Conservation (phyloP, 2,797 vertebrate genomes). For the Amblyraja radiata region DNA sequence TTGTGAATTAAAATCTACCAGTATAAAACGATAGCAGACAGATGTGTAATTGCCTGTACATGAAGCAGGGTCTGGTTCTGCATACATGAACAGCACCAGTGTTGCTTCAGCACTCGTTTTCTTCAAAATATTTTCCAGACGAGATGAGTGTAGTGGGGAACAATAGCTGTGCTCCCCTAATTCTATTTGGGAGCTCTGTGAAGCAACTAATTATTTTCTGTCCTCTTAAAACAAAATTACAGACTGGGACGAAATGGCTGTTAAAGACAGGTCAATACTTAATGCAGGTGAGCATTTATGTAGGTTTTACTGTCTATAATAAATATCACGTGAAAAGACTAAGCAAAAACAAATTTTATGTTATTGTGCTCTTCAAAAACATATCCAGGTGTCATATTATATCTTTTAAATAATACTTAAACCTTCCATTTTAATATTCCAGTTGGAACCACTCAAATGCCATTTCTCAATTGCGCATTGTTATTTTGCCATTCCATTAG, state of each 20-base stretch:
- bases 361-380: not conserved
- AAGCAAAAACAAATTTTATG: not conserved
- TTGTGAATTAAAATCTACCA: not conserved
- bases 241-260: constrained; percentile 32
- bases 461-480: not conserved
- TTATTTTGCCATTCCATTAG: not conserved
- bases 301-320: constrained; percentile 7
- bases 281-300: constrained; percentile 31
- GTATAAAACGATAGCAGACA: not conserved
- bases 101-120: constrained; percentile 2
- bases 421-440: not conserved
- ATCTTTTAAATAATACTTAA: not conserved
- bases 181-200: constrained; percentile 11
- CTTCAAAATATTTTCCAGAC: not conserved
- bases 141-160: not conserved
- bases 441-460: not conserved
- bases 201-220: constrained; percentile 29
- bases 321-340: not conserved
- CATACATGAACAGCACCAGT: not conserved
- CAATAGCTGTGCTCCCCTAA: not conserved
- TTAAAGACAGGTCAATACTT: constrained; percentile 36
- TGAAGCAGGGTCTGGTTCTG: not conserved
- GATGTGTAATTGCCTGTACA: not conserved
- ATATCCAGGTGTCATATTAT: not conserved
- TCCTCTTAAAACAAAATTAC: constrained; percentile 31